phyloP scores from a whole-genome alignment of 2,888 invertebrate genomes.

The Oxystoma pomonae region DNA sequence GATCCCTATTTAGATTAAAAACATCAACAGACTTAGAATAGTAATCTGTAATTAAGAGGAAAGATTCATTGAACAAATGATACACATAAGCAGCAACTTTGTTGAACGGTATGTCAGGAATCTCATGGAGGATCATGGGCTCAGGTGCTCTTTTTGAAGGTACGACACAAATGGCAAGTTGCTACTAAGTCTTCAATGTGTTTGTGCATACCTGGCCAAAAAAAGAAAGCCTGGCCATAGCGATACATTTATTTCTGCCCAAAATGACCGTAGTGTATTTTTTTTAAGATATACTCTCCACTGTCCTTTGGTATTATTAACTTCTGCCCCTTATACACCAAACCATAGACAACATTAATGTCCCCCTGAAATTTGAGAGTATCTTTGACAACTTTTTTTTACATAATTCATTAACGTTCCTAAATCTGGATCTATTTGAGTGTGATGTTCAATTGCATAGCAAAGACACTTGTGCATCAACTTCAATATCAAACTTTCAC shows the following conservation, averaged over 20 bases:
- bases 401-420: slow-evolving; percentile 1
- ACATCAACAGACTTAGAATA: no score
- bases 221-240: no score
- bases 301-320: slow-evolving; percentile 5
- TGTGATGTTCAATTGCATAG: slow-evolving; percentile 5
- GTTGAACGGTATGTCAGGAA: no score
- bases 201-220: no score
- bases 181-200: no score
- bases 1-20: no score
- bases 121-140: no score
- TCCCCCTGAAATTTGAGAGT: neutral
- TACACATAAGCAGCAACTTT: no score
- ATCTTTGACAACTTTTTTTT: slow-evolving; percentile 6
- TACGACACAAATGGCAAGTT: no score
- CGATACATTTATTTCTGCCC: slow-evolving; percentile 1
- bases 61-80: no score
- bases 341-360: neutral
- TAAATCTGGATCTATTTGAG: slow-evolving; percentile 1
- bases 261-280: slow-evolving; percentile 10
- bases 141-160: no score
- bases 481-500: neutral
- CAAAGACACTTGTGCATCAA: neutral
- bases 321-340: slow-evolving; percentile 8
- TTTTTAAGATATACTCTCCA: slow-evolving; percentile 5
- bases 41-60: no score